Base-by-base conservation (phyloP, 92 coral and sea anemone species). In the Porites cylindrica region DNA sequence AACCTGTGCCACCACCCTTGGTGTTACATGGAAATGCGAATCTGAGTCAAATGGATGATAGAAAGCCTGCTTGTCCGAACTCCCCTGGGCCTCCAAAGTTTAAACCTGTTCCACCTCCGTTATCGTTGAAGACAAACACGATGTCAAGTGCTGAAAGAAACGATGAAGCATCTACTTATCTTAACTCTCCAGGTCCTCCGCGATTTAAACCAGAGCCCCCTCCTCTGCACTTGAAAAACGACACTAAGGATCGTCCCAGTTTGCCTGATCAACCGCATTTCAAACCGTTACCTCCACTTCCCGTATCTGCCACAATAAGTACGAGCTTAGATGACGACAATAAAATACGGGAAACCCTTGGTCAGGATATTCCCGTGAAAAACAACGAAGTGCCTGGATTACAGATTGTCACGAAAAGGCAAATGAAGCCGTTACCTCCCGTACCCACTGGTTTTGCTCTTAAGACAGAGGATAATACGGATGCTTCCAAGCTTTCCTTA, bases 1-100 rank as follows among this genome's bases (percentile, higher is more conserved):
- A 85, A 60, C 83, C 89, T 5, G 21, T 62, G 1, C 89, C 89
- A 66, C 89, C 83, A 66, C 89, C 89, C n/a, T 16, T 75, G 21
- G 53, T 53, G 53, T 21, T 77, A 2, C 83, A 51, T 43, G 21
- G 47, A 53, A 76, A 18, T 56, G 13, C n/a, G 52, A 32, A 19
- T 10, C 76, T 16, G 8, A 38, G 10, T 56, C 8, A 19, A n/a
- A 67, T 11, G 43, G 56, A 72, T 70, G 84, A 83, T 8, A 50
- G 7, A 4, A 23, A 66, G 19, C 23, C 61, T 20, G 71, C 12
- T 26, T 67, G 63, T 43, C 78, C 71, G 8, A 70, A 38, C 32
- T 80, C 81, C 20, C 91, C 79, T 47, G 90, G 78, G 7, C 86
- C 86, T 70, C 78, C 86, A 1, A 82, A 59, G n/a, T 70, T 82